Conservation (phyloP, 2,797 vertebrate genomes). For the Siniperca obscura region DNA sequence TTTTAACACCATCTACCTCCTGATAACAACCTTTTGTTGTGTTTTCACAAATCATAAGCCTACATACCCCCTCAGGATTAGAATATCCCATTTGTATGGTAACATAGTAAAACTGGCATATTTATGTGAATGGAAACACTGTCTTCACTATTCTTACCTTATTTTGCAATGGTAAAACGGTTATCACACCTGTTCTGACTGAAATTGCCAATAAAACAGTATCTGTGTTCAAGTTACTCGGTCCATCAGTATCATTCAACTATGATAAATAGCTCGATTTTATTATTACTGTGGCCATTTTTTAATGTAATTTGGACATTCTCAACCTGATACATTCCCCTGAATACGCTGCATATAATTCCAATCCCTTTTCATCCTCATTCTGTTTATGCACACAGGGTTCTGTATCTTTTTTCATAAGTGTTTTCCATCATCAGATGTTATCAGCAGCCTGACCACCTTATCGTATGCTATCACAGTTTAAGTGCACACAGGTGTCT, state of each 20-base stretch:
- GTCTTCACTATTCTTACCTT: background rate
- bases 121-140: background rate
- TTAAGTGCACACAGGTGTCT: constrained; percentile 18
- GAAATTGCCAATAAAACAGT: background rate
- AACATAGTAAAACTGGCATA: background rate
- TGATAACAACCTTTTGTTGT: background rate
- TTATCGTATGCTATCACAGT: constrained; percentile 48
- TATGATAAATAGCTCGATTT: background rate
- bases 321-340: background rate
- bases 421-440: constrained; percentile 47
- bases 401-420: constrained; percentile 31
- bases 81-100: background rate
- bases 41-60: background rate
- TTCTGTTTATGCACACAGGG: constrained; percentile 28
- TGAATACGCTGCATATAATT: background rate
- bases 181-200: background rate
- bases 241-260: background rate
- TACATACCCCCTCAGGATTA: background rate
- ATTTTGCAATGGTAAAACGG: background rate
- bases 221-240: background rate
- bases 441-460: constrained; percentile 23
- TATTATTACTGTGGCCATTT: background rate
- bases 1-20: background rate
- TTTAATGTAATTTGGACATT: background rate
- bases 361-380: background rate